Percentiles rank a stretch among this genome's conserved stretches.
Evolutionary conservation across 1,140 invertebrate species (phyloP).

Genomic region (Ceratina australensis): DNA sequence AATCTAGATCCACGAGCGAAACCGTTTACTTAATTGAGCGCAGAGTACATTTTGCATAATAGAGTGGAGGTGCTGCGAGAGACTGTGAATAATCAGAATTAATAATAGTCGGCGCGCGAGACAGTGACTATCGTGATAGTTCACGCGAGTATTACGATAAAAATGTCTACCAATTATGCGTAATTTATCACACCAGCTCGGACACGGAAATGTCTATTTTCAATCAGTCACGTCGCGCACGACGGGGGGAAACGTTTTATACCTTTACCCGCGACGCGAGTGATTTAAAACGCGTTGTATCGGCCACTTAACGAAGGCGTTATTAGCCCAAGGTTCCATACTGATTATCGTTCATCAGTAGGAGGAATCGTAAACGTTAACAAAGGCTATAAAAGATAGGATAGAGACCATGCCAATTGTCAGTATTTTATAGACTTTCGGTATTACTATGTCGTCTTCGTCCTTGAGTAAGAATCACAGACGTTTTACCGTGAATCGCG

Average conservation of each 20-base stretch:
- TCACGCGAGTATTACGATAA: not conserved
- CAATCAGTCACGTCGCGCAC: slow-evolving; percentile 19
- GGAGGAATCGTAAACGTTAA: slow-evolving; percentile 36
- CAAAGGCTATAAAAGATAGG: slow-evolving; percentile 47
- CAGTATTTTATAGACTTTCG: slow-evolving; percentile 25
- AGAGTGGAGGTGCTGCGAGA: too few species aligned
- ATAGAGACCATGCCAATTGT: not conserved
- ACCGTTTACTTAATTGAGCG: too few species aligned
- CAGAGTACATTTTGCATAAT: too few species aligned
- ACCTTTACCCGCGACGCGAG: not conserved
- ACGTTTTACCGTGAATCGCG: not conserved
- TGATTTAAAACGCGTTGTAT: slow-evolving; percentile 31
- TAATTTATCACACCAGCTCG: slow-evolving; percentile 28
- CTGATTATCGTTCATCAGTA: slow-evolving; percentile 41
- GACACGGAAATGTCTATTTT: slow-evolving; percentile 14
- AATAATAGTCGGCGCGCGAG: not conserved
- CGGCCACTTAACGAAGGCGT: slow-evolving; percentile 28
- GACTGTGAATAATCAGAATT: not conserved
- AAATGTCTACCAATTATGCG: slow-evolving; percentile 34
- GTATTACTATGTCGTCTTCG: not conserved
- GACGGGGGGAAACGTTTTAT: not conserved
- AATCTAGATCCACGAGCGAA: too few species aligned
- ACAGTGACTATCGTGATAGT: not conserved
- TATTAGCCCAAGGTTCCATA: slow-evolving; percentile 45
- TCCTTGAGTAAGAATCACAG: not conserved